phyloP scores from a whole-genome alignment of 1,140 invertebrate species.

The Psilanteris sp. region DNA sequence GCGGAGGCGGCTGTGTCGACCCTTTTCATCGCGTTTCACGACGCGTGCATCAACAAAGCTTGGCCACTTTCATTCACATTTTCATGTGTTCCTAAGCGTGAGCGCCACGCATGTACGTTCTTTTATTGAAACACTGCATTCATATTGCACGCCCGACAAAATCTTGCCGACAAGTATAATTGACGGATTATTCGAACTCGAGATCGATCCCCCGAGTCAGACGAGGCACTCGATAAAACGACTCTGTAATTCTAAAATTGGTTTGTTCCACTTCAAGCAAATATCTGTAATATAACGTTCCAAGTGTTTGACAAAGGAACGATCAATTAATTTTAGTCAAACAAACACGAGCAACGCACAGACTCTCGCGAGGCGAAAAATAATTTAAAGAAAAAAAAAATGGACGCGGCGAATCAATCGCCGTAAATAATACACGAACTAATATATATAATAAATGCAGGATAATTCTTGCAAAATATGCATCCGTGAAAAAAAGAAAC shows the following conservation, averaged over 20 bases:
- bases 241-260: too few relatives aligned
- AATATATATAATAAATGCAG: too few relatives aligned
- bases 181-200: conserved; percentile 18
- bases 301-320: background rate
- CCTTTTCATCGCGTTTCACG: conserved; percentile 31
- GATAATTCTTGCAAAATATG: too few relatives aligned
- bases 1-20: conserved; percentile 7
- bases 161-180: conserved; percentile 14
- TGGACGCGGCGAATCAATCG: too few relatives aligned
- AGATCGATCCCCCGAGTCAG: background rate
- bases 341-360: too few relatives aligned
- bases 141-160: conserved; percentile 3
- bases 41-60: conserved; percentile 39
- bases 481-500: too few relatives aligned
- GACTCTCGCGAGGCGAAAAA: too few relatives aligned
- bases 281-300: background rate
- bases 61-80: conserved; percentile 49
- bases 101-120: conserved; percentile 10
- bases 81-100: conserved; percentile 31
- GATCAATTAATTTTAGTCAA: too few relatives aligned
- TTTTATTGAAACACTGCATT: conserved; percentile 20
- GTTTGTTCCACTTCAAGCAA: background rate
- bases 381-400: too few relatives aligned
- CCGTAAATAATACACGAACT: too few relatives aligned
- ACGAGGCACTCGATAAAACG: conserved; percentile 1